Evolutionary conservation across 1,140 invertebrate species (phyloP), one percentile per base, ranked within the genome.

Genomic region (Heterodera carotae): DNA sequence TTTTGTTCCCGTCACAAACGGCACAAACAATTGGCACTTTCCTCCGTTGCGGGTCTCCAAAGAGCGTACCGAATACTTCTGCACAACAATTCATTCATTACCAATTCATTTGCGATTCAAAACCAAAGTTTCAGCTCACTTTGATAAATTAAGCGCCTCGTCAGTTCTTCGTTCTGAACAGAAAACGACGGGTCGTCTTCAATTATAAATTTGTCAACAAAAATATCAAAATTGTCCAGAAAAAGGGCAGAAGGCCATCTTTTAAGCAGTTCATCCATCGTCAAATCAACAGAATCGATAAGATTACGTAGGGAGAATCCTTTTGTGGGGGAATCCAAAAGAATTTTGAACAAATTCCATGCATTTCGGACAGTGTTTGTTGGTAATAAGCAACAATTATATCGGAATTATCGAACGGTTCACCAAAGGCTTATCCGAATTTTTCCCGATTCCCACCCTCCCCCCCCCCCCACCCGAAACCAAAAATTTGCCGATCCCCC

Each of bases 21-120:
- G 48, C 48, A 56, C 48, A 56, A 56, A 56, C 18, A 56, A 56
- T 56, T n/a, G 48, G 48, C 48, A 56, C 48, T 56, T 56, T 56
- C 18, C 48, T 56, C 22, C 48, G 48, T 22, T 22, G 48, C 5
- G 22, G 22, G 2, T 56, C 48, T 15, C 48, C 48, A 56, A 56
- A 56, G 15, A 56, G 22, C 5, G 15, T 56, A 4, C 15, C 12
- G 48, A 56, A 56, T 22, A 56, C 22, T 56, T 56, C 48, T 56
- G 48, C n/a, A n/a, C n/a, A 56, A 56, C 48, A 18, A 22, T 56
- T 22, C 48, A 22, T 43, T 12, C 18, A 56, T 56, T 43, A 12
- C 39, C 39, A 22, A 4, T 22, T 56, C 39, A 8, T 12, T 43
- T 43, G 39, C n/a, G n/a, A n/a, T n/a, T n/a, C n/a, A n/a, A n/a